These are phyloP conservation scores for Thecophora atra DNA, from an alignment of 2,888 invertebrate genomes.

Conservation along the genomic window DNA sequence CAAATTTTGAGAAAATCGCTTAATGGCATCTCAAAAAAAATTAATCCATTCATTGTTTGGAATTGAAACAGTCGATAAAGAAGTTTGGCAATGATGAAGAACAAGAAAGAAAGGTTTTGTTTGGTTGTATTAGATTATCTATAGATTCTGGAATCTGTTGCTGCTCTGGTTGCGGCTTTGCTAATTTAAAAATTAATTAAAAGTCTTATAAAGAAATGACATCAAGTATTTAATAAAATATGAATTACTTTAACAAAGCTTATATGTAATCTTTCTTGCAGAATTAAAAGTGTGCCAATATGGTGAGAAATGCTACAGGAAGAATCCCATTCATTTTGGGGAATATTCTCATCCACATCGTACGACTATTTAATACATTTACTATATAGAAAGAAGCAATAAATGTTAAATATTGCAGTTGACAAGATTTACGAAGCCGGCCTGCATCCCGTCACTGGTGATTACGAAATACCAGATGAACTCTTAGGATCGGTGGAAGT, in stretches of 20 bases:
- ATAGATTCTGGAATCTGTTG: no score
- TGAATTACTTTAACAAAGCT: background rate
- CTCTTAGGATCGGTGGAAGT: conserved; percentile 68
- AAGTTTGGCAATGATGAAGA: no score
- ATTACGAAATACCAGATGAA: conserved; percentile 70
- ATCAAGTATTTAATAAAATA: background rate
- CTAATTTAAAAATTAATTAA: no score
- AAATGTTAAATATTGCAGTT: conserved; percentile 68
- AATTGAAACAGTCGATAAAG: no score
- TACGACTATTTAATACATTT: conserved; percentile 59
- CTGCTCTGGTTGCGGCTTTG: background rate
- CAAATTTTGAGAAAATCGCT: no score
- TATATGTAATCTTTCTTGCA: conserved; percentile 2
- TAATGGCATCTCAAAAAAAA: no score
- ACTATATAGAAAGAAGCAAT: background rate
- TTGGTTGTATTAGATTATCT: no score
- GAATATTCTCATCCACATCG: conserved; percentile 84
- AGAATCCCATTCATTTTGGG: conserved; percentile 84
- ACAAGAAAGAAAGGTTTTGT: no score
- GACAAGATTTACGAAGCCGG: conserved; percentile 71
- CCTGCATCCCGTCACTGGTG: conserved; percentile 60
- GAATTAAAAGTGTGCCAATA: conserved; percentile 74
- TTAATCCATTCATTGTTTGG: no score
- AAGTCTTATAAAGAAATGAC: conserved; percentile 34
- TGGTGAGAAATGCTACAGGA: conserved; percentile 81